phyloP scores from a whole-genome alignment of 2,888 invertebrate genomes.

The Luperina nickerlii region DNA sequence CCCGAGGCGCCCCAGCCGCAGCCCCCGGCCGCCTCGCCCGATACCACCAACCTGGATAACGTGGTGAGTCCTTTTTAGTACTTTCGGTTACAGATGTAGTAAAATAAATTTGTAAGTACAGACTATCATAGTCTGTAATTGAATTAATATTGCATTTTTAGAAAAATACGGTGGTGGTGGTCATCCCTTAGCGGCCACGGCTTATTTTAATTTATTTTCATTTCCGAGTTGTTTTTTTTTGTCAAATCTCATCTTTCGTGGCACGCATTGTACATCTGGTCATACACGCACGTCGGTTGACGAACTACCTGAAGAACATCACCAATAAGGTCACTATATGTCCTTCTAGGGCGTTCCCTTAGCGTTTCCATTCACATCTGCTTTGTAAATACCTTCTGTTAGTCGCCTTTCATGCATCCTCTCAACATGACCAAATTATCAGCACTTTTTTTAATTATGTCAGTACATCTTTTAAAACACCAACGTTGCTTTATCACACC shows the following conservation, averaged over 20 bases:
- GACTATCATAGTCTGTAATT: no score
- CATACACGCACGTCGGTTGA: no score
- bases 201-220: no score
- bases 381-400: neutral
- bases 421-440: neutral
- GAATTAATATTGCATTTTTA: neutral
- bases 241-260: no score
- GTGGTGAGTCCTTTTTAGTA: conserved; percentile 73
- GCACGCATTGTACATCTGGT: no score
- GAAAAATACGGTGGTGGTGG: neutral
- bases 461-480: neutral
- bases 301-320: neutral
- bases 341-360: neutral
- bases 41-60: conserved; percentile 79
- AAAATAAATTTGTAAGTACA: neutral
- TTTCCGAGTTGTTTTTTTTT: no score
- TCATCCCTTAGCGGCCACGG: no score
- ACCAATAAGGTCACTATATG: neutral
- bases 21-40: conserved; percentile 74
- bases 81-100: neutral
- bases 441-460: neutral
- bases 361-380: neutral
- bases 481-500: neutral
- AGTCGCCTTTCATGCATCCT: neutral
- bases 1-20: neutral